Percentiles rank a stretch among this genome's conserved stretches.
Evolutionary conservation across 2,797 vertebrate species (phyloP).

Genomic region (Fundulus diaphanus): DNA sequence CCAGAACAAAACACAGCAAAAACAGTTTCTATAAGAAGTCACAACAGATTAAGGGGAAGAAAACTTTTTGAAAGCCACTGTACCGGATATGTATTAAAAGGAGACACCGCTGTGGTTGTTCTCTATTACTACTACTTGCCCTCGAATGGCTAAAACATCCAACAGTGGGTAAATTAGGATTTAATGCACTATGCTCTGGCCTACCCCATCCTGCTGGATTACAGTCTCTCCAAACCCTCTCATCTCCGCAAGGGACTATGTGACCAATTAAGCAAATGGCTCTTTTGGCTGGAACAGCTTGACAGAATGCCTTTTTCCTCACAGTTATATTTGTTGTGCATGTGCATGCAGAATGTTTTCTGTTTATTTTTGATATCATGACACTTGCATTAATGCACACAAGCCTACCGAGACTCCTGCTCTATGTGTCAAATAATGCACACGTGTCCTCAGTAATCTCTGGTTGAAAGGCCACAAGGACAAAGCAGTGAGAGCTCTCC

Average conservation of each 20-base stretch:
- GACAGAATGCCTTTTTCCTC: constrained; percentile 36
- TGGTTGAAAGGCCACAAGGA: background rate
- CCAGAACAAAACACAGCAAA: background rate
- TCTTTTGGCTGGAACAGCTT: constrained; percentile 60
- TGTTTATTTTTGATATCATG: background rate
- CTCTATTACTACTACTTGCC: constrained; percentile 35
- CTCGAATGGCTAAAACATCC: constrained; percentile 55
- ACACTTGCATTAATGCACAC: background rate
- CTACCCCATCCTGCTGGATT: constrained; percentile 67
- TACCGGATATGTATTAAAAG: background rate
- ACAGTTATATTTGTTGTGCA: constrained; percentile 13
- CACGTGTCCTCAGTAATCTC: background rate
- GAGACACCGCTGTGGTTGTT: constrained; percentile 51
- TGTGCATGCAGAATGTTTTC: background rate
- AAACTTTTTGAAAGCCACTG: background rate
- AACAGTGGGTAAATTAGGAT: constrained; percentile 62
- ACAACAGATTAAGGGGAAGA: background rate
- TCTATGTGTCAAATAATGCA: background rate
- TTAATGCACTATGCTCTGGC: constrained; percentile 60
- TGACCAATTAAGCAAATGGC: constrained; percentile 76
- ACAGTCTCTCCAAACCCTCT: constrained; percentile 49
- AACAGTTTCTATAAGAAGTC: background rate
- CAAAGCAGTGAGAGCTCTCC: constrained; percentile 13
- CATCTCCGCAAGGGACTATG: constrained; percentile 51
- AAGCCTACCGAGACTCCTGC: background rate